Base-by-base conservation (phyloP, 1,140 invertebrate species). In the Cotesia glomerata region DNA sequence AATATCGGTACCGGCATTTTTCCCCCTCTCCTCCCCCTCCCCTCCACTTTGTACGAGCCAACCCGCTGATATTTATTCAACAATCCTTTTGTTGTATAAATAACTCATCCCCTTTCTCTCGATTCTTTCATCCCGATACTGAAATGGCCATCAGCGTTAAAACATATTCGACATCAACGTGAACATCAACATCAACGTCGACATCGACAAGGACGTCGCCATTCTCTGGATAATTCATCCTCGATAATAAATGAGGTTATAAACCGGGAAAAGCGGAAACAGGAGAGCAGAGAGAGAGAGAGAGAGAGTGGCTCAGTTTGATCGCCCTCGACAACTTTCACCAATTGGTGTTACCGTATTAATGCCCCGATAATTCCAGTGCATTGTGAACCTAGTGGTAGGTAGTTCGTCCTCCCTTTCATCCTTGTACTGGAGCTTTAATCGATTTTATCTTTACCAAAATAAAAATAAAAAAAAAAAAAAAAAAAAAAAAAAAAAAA, bases 211-310 rank as follows among this genome's bases (percentile, higher is more conserved):
- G 52, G 36, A 51, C 26, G 4, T 66, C 64, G 9, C 68, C 68
- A 69, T 62, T 69, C 62, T 34, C 9, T 26, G 18, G 51, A 66
- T 65, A 32, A 69, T 69, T 75, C 66, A 64, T 35, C 69, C 61
- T 56, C 14, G 62, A 68, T 75, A 72, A 75, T 75, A 72, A 72
- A 75, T 72, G 70, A 69, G 65, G 74, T 58, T 69, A 75, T 75
- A 75, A 75, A 75, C 59, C 66, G 51, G 49, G 52, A 54, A 75
- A 72, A 68, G 26, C 26, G 26, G 26, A 26, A 26, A 26, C 26
- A 3, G 1, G 26, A 26, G 0, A 26, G 26, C 2, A 26, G 26
- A 26, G 69, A 64, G 69, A n/a, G n/a, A n/a, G n/a, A n/a, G n/a
- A n/a, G 26, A 26, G 26, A 26, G 69, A 64, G 69, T 75, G 68